A percentile compares a stretch with the other conserved stretches of the same genome.
Conservation (phyloP, 2,888 invertebrate genomes). For the Gari tellinella region DNA sequence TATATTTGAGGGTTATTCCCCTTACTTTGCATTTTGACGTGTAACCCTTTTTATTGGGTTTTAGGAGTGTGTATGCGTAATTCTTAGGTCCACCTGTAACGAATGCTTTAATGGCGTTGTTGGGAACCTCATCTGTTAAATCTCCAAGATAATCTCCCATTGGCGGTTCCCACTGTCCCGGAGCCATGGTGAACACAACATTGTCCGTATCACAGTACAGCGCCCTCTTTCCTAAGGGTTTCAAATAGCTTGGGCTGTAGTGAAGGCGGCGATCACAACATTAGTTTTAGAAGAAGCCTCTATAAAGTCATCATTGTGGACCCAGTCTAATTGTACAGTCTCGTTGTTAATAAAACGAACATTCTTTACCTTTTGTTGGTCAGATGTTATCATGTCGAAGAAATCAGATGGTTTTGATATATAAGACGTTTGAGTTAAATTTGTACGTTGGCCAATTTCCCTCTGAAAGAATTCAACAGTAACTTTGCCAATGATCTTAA, state of each 20-base stretch:
- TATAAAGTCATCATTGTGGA: slow-evolving; percentile 26
- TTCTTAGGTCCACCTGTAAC: too few relatives aligned
- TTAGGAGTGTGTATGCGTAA: too few relatives aligned
- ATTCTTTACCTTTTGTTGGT: slow-evolving; percentile 20
- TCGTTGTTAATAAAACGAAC: slow-evolving; percentile 23
- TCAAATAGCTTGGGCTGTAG: slow-evolving; percentile 23
- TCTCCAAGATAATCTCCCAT: too few relatives aligned
- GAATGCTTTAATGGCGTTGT: too few relatives aligned
- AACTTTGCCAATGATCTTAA: slow-evolving; percentile 24
- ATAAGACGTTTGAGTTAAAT: slow-evolving; percentile 20
- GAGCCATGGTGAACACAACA: too few relatives aligned
- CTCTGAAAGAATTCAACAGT: slow-evolving; percentile 31
- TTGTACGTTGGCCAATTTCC: slow-evolving; percentile 34
- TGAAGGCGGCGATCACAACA: slow-evolving; percentile 33
- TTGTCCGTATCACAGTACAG: too few relatives aligned
- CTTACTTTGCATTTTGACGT: too few relatives aligned
- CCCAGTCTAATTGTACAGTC: slow-evolving; percentile 26
- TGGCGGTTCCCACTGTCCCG: too few relatives aligned
- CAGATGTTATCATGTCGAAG: slow-evolving; percentile 22
- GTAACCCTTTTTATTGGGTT: too few relatives aligned
- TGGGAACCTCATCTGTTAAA: too few relatives aligned
- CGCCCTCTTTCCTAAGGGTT: too few relatives aligned
- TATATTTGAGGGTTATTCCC: too few relatives aligned
- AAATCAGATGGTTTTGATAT: slow-evolving; percentile 13
- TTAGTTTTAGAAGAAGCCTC: slow-evolving; percentile 24